Conservation (phyloP, 2,797 vertebrate species). For the Anolis apletophallus region DNA sequence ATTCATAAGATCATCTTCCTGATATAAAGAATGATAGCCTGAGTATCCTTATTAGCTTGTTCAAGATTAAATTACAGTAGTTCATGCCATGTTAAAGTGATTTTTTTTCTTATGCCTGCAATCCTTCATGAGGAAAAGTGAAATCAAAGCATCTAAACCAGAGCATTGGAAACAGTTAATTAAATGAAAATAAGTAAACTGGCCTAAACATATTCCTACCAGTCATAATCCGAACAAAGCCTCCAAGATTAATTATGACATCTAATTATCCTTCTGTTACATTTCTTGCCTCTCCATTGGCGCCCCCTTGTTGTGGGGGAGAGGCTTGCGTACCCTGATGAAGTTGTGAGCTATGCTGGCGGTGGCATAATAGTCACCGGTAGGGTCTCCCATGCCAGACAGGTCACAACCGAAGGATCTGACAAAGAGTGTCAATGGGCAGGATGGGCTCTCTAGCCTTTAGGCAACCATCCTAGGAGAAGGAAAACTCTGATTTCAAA, state of each 20-base stretch:
- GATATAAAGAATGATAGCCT: neutral
- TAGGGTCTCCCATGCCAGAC: no score
- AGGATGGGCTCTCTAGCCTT: no score
- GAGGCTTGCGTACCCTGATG: no score
- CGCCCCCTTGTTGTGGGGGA: no score
- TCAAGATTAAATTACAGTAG: neutral
- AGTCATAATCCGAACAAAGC: constrained; percentile 8
- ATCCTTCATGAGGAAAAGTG: neutral
- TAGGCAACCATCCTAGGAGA: no score
- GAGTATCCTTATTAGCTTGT: neutral
- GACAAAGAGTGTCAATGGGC: no score
- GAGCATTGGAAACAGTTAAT: constrained; percentile 1
- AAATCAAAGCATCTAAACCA: neutral
- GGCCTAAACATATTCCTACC: neutral
- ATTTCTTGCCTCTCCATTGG: no score
- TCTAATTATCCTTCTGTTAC: neutral
- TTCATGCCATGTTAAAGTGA: neutral
- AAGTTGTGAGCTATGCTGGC: no score
- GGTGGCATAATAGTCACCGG: no score
- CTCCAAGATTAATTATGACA: constrained; percentile 12
- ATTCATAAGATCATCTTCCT: neutral
- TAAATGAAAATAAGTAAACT: constrained; percentile 4
- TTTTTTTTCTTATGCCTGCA: neutral
- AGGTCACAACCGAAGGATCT: no score
- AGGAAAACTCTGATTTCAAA: no score